Percentiles rank a stretch among this genome's conserved stretches.
phyloP scores from a whole-genome alignment of 2,113 vertebrate genomes.

The Xyrauchen texanus region DNA sequence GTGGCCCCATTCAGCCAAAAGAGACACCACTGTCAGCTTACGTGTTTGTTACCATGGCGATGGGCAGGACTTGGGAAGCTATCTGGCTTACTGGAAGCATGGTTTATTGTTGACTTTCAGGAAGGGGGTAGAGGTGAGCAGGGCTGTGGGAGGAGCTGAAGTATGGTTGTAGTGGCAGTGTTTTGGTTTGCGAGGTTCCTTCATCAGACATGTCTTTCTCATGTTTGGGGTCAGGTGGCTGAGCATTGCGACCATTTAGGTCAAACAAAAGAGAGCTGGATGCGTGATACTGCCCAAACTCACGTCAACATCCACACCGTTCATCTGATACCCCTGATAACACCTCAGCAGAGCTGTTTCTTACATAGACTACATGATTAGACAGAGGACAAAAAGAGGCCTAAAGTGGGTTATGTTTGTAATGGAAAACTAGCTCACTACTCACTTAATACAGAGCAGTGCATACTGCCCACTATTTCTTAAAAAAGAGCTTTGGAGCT shows the following conservation, averaged over 20 bases:
- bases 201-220: constrained; percentile 39
- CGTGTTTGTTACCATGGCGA: constrained; percentile 71
- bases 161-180: constrained; percentile 20
- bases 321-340: constrained; percentile 27
- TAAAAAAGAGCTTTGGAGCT: too few relatives aligned
- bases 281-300: not conserved
- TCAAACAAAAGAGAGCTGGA: constrained; percentile 36
- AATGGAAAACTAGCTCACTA: too few relatives aligned
- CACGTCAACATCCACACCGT: constrained; percentile 1
- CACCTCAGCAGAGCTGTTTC: not conserved
- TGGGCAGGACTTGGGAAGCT: constrained; percentile 64
- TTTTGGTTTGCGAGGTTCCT: constrained; percentile 7
- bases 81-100: constrained; percentile 78
- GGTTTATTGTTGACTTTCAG: constrained; percentile 76
- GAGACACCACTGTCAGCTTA: constrained; percentile 52
- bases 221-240: constrained; percentile 43
- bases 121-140: constrained; percentile 57
- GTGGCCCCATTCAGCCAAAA: constrained; percentile 65
- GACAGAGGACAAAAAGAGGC: too few relatives aligned
- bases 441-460: too few relatives aligned
- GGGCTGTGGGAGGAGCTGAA: not conserved
- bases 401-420: too few relatives aligned
- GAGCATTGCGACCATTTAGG: constrained; percentile 5
- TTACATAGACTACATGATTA: too few relatives aligned
- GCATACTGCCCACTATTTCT: too few relatives aligned